These are phyloP conservation scores for Sinhomidia bicolor DNA, from an alignment of 2,888 invertebrate genomes.

Conservation along the genomic window DNA sequence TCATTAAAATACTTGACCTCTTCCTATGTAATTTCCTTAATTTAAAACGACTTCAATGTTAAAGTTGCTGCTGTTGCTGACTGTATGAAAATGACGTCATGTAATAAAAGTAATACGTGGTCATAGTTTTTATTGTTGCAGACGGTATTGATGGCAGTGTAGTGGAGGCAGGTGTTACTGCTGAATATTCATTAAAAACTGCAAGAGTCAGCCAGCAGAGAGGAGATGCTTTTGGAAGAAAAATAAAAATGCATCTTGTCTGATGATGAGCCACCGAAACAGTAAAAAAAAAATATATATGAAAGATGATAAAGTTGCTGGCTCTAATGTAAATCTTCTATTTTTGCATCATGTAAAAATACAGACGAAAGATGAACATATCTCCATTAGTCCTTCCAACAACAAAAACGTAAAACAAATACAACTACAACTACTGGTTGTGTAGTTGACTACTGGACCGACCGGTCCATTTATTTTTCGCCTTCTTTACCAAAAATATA, in stretches of 20 bases:
- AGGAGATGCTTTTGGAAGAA: background rate
- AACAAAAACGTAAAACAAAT: slow-evolving; percentile 28
- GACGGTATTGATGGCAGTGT: background rate
- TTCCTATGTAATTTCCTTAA: background rate
- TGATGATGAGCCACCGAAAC: background rate
- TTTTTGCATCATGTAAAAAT: background rate
- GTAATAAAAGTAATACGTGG: background rate
- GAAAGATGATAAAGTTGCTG: slow-evolving; percentile 1
- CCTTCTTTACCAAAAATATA: no score
- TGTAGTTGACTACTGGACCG: slow-evolving; percentile 37
- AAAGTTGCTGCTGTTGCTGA: background rate
- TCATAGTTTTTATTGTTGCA: background rate
- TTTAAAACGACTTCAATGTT: no score
- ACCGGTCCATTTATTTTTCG: slow-evolving; percentile 52
- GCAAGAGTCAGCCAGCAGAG: background rate
- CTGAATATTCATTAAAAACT: slow-evolving; percentile 15
- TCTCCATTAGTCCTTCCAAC: background rate
- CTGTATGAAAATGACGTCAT: slow-evolving; percentile 52
- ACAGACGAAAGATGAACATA: slow-evolving; percentile 24
- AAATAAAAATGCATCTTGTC: background rate
- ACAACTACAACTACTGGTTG: background rate
- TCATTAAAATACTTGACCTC: slow-evolving; percentile 21
- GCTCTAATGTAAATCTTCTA: slow-evolving; percentile 1
- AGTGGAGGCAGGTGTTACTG: background rate
- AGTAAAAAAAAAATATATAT: background rate